Evolutionary conservation across 2,888 invertebrate species (phyloP), one percentile per base, ranked within the genome.

Genomic region (Nemurella pictetii): DNA sequence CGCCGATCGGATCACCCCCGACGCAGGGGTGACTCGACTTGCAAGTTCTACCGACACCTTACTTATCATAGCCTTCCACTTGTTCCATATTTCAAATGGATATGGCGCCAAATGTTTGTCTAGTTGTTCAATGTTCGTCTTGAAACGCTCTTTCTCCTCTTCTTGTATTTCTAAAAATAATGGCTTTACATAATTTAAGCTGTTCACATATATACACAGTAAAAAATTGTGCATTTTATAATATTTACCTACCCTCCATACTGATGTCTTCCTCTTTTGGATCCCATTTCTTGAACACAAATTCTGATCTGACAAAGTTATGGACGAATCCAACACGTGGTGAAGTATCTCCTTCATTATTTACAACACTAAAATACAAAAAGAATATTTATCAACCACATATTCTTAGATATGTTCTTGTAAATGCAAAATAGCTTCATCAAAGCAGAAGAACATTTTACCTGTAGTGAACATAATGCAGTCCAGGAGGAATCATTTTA

Each of bases 401-500:
- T n/a, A 73, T 9, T n/a, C n/a, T n/a, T n/a, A n/a, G n/a, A n/a
- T n/a, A n/a, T n/a, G n/a, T n/a, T n/a, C n/a, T 26, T 35, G 26
- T 20, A 29, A 35, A 26, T 29, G 15, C 32, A 7, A 25, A 4
- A 0, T 0, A 9, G 25, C 0, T 0, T 15, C 4, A 81, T 81
- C 0, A 29, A 81, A 25, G 1, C n/a, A 35, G 12, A 35, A 12
- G 35, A 12, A 7, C 20, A 93, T 92, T n/a, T 87, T 93, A 94
- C 92, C 96, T 96, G 89, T 96, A 98, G 91, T 97, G 97, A 25
- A 99, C 92, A 89, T 96, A 98, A 90, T 99, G 99, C 84, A 98
- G 91, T 5, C 99, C 99, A 0, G 98, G 97, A 0, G 99, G 99
- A 88, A 99, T 99, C 98, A 99, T 98, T 92, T 99, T 99, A 32